Conservation (phyloP, 2,888 invertebrate genomes). For the Drosophila ustulata region DNA sequence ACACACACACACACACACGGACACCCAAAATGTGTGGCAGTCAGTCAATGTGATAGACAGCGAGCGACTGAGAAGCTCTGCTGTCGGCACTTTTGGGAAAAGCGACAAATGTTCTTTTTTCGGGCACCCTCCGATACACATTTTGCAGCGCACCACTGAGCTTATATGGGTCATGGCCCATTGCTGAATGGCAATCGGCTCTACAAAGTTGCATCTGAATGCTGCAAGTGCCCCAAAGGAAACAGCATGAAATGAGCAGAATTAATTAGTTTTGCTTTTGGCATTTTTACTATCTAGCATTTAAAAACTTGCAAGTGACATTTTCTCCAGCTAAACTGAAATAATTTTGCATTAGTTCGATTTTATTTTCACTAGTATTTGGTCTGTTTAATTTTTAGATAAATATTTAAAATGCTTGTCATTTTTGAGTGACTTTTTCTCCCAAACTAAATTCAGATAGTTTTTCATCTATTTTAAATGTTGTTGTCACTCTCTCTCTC, state of each 20-base stretch:
- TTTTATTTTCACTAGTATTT: not conserved
- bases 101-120: constrained; percentile 54
- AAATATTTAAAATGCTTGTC: not conserved
- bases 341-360: too few species aligned
- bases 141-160: constrained; percentile 51
- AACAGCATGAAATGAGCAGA: not conserved
- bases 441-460: not conserved
- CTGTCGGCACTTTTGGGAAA: constrained; percentile 66
- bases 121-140: constrained; percentile 22
- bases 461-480: constrained; percentile 12
- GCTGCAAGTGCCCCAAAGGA: not conserved
- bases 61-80: constrained; percentile 59
- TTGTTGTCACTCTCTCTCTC: not conserved
- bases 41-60: constrained; percentile 80
- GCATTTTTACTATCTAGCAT: not conserved
- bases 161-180: constrained; percentile 78
- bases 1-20: not conserved
- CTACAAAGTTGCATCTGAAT: constrained; percentile 25
- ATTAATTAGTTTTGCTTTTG: not conserved
- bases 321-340: too few species aligned
- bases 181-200: constrained; percentile 49
- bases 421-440: not conserved
- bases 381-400: not conserved
- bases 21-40: constrained; percentile 75
- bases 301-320: too few species aligned